Evolutionary conservation across 2,113 vertebrate genomes (phyloP), one percentile per base, ranked within the genome.

Genomic region (Scomber colias): DNA sequence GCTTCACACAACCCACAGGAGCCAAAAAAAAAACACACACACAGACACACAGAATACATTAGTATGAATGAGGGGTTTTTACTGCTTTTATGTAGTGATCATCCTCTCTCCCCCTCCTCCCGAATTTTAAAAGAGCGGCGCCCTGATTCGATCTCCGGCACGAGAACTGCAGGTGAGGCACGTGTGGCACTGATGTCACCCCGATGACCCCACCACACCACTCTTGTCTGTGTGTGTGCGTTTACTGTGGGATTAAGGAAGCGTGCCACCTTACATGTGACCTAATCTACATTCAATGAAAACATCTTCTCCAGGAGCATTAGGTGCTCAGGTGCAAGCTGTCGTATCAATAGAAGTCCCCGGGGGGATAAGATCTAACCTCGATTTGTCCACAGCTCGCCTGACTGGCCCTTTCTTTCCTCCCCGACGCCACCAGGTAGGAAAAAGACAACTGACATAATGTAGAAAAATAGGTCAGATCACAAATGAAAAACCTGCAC

Each of bases 321-420:
- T 89, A 90, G 70, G 65, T 87, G 90, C 87, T 90, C 88, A 84
- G 74, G 78, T 81, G 82, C 90, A 93, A 81, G 88, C 87, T 84
- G 89, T 88, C 76, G 19, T 76, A 87, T 86, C 83, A 87, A 90
- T 77, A 87, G 82, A 73, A 82, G 62, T 27, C 30, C 57, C 45
- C 6, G 4, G 0, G n/a, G 66, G 77, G 93, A 94, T 95, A 92
- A 94, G 85, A 93, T 94, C 93, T 95, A 90, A 90, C 87, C 90
- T 91, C 50, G 45, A 87, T 93, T 86, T 77, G 63, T 82, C 71
- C 83, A 17, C 60, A 31, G 57, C 54, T 44, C 17, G 57, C 75
- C 66, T 60, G 45, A 17, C 59, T 14, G 77, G 57, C 80, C 77
- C 71, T 74, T 54, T 8, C 31, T 35, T 8, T 35, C 31, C 31